Conservation (phyloP, 2,797 vertebrate genomes). For the Catostomus latipinnis region DNA sequence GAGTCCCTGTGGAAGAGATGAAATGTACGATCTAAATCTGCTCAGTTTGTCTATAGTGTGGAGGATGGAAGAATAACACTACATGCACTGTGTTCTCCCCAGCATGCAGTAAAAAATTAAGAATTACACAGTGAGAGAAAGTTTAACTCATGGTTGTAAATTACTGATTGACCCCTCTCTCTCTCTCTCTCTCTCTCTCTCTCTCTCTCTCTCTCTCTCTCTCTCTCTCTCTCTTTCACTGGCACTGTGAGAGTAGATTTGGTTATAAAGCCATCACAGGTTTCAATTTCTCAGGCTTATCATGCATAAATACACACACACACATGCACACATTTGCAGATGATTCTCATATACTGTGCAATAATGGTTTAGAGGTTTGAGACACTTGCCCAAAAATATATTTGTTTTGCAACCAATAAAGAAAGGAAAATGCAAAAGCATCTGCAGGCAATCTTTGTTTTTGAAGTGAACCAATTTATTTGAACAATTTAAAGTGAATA, state of each 20-base stretch:
- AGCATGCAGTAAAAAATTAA: constrained; percentile 73
- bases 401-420: neutral
- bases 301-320: neutral
- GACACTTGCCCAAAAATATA: neutral
- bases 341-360: neutral
- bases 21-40: constrained; percentile 75
- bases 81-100: constrained; percentile 74
- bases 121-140: constrained; percentile 78
- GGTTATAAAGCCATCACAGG: neutral
- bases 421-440: constrained; percentile 7
- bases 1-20: constrained; percentile 63
- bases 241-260: constrained; percentile 8
- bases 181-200: neutral
- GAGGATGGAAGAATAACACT: constrained; percentile 75
- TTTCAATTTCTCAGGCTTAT: neutral
- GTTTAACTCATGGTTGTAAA: constrained; percentile 78
- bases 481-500: constrained; percentile 5
- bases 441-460: constrained; percentile 20
- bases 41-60: constrained; percentile 75
- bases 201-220: neutral
- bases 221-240: constrained; percentile 10
- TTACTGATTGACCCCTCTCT: constrained; percentile 66
- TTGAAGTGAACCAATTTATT: no score
- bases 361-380: constrained; percentile 12
- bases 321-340: neutral